Base-by-base conservation (phyloP, 2,113 vertebrate genomes). In the Morone chrysops region DNA sequence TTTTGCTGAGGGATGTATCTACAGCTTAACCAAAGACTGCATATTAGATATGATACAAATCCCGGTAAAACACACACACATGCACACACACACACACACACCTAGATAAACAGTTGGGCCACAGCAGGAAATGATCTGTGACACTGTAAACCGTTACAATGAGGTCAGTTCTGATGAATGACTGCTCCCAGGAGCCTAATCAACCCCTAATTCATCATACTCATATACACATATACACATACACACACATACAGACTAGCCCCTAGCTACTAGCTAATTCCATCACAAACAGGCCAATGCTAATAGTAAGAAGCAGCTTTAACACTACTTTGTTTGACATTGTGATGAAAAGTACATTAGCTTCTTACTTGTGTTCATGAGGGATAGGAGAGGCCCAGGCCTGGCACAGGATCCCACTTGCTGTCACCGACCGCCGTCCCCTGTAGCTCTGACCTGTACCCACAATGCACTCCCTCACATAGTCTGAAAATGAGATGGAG, bases 321-420 rank as follows among this genome's bases (percentile, higher is more conserved):
- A 43, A 73, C 51, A 65, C 65, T n/a, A 67, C 80, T 62, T 57
- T 59, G 78, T 83, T 87, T 90, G 78, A 90, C 75, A 51, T 61
- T 51, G 53, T 54, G 54, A 17, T 65, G 68, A 77, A 81, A 83
- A 78, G 67, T 48, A 70, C 41, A 57, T 74, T 65, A 82, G 56
- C 48, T 47, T 92, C 97, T 97, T 97, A 99, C 98, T 97, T 97
- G 95, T 99, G 98, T 86, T 99, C 97, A 43, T 99, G 98, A 79
- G 98, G 98, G 62, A 97, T 96, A 87, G 96, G 96, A 56, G 97
- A 97, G 91, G 95, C 96, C 98, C 98, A 99, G n/a, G 96, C 95
- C 85, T 99, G 98, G 92, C 98, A 99, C 63, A 90, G 95, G 78
- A 97, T 96, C 79, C 97, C 98, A 56, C 92, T 96, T 89, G 94